Base-by-base conservation (phyloP, 1,140 invertebrate species). In the Neodiprion fabricii region DNA sequence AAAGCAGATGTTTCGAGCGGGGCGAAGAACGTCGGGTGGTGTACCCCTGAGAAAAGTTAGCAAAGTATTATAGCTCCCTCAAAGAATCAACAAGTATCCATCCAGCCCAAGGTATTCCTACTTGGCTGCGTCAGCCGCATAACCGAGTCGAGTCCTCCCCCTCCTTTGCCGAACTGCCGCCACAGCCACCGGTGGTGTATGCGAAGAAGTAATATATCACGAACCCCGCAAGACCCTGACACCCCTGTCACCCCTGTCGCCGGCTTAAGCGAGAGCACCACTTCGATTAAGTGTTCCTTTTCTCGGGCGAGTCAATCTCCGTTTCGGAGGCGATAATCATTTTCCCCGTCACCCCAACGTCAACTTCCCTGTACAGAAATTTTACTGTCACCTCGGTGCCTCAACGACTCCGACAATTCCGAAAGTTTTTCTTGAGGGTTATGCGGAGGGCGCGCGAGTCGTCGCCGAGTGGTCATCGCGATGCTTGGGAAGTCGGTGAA, bases 261-360 rank as follows among this genome's bases (percentile, higher is more conserved):
- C 82, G 78, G 71, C 85, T 83, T 85, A 87, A 87, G 83, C 83
- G 83, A 87, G 53, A 40, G 84, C 79, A 85, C 83, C 82, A 84
- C 84, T 87, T 78, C 81, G 81, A 86, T 87, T 84, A 86, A 86
- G 84, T 86, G 85, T 85, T 85, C 82, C 81, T 80, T 80, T 83
- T 72, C 72, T 72, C 69, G 72, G 78, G 68, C 79, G 79, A 82
- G 79, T 80, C 82, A 80, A 72, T 81, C 83, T 83, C 79, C 28
- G 28, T 40, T 84, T 83, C 80, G 80, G 74, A 81, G 73, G 71
- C 12, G 11, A 11, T 23, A 14, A 11, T 17, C 40, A 71, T n/a
- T 48, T 40, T 7, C 47, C 70, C 8, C 70, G 7, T 47, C 10
- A 48, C 70, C 14, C 11, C 3, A 7, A 17, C 67, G 17, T 23